Percentiles rank a stretch among this genome's conserved stretches.
These are phyloP conservation scores for Esox masquinongy DNA, from an alignment of 2,797 vertebrate genomes.

Conservation along the genomic window DNA sequence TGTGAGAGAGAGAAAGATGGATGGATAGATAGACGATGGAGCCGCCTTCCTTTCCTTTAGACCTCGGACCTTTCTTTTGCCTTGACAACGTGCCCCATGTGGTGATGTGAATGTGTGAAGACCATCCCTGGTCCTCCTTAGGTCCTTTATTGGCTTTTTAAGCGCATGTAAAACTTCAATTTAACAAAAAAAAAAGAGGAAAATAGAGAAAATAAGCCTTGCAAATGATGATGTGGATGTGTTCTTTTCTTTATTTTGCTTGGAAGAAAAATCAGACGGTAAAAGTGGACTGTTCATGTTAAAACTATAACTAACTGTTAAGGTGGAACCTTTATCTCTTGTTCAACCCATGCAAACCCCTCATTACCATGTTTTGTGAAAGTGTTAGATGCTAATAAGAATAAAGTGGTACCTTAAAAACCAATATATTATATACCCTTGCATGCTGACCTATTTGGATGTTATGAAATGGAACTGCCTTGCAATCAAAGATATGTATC, in stretches of 20 bases:
- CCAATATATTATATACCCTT: constrained; percentile 78
- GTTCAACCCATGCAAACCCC: constrained; percentile 54
- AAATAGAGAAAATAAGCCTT: constrained; percentile 79
- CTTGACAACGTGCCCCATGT: constrained; percentile 88
- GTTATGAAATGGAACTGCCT: constrained; percentile 82
- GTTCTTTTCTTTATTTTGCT: constrained; percentile 86
- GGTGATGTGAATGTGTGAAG: constrained; percentile 88
- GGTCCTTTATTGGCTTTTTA: constrained; percentile 86
- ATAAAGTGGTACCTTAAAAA: constrained; percentile 61
- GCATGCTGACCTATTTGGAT: constrained; percentile 83
- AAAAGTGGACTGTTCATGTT: constrained; percentile 78
- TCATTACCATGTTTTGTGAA: constrained; percentile 73
- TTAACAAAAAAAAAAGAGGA: constrained; percentile 65
- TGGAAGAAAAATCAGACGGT: constrained; percentile 73
- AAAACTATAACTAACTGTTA: constrained; percentile 75
- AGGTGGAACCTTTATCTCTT: constrained; percentile 82
- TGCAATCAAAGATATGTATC: constrained; percentile 79
- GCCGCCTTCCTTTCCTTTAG: constrained; percentile 75
- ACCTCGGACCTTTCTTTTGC: constrained; percentile 83
- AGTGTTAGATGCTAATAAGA: constrained; percentile 73
- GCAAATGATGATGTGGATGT: constrained; percentile 85
- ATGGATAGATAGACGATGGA: constrained; percentile 47
- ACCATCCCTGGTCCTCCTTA: constrained; percentile 78
- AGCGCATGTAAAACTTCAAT: constrained; percentile 84
- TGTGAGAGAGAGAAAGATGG: constrained; percentile 25